Evolutionary conservation across 2,888 invertebrate genomes (phyloP).

Genomic region (Bimastos eiseni): DNA sequence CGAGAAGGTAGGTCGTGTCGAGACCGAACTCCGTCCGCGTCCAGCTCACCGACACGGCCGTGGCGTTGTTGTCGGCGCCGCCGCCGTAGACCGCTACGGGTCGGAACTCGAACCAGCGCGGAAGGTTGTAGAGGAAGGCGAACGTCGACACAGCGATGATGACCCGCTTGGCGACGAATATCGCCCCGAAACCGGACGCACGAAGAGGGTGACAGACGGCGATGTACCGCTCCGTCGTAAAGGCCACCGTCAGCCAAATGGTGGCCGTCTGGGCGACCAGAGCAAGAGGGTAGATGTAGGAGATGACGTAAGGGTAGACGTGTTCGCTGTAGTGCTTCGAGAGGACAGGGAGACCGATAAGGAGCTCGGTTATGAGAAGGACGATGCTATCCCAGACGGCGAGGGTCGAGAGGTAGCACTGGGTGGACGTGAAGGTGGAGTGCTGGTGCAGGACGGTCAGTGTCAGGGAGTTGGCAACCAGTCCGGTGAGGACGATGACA

Average conservation of each 20-base stretch:
- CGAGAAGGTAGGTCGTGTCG: constrained; percentile 61
- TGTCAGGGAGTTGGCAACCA: constrained; percentile 71
- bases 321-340: constrained; percentile 44
- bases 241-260: constrained; percentile 77
- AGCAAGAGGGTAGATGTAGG: constrained; percentile 71
- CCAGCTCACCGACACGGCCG: constrained; percentile 44
- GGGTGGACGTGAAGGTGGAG: constrained; percentile 76
- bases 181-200: constrained; percentile 87
- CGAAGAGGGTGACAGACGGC: constrained; percentile 77
- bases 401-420: constrained; percentile 62
- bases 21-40: constrained; percentile 72
- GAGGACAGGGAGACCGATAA: constrained; percentile 53
- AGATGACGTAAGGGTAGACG: constrained; percentile 55
- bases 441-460: constrained; percentile 68
- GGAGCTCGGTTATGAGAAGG: constrained; percentile 52
- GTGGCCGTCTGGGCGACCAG: constrained; percentile 89
- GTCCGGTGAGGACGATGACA: constrained; percentile 67
- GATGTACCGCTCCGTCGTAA: constrained; percentile 84
- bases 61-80: constrained; percentile 33
- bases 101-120: constrained; percentile 67
- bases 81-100: constrained; percentile 24
- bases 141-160: constrained; percentile 80
- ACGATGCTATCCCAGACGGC: constrained; percentile 61
- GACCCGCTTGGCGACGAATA: constrained; percentile 81
- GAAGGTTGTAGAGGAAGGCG: constrained; percentile 82